These are phyloP conservation scores for Cryptops parisi DNA, from an alignment of 2,888 invertebrate genomes.

Conservation along the genomic window DNA sequence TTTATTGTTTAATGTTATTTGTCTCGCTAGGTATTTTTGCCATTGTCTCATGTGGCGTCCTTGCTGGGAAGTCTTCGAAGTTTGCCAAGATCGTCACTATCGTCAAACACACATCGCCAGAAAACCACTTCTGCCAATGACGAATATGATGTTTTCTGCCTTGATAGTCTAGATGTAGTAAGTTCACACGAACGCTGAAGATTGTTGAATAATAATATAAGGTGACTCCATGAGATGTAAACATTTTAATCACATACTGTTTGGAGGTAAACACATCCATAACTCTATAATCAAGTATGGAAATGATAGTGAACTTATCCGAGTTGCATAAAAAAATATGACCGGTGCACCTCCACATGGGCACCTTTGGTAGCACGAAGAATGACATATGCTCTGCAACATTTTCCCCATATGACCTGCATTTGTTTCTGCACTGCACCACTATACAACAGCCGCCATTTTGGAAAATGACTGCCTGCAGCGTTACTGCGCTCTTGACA, in stretches of 20 bases:
- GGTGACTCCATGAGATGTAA: too few relatives aligned
- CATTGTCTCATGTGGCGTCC: conserved; percentile 8
- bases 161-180: conserved; percentile 7
- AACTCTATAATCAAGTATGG: background rate
- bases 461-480: background rate
- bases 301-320: background rate
- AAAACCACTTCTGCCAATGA: conserved; percentile 1
- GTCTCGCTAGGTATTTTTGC: conserved; percentile 1
- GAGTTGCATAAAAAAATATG: too few relatives aligned
- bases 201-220: too few relatives aligned
- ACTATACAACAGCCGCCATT: too few relatives aligned
- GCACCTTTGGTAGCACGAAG: too few relatives aligned
- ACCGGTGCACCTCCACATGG: too few relatives aligned
- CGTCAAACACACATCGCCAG: conserved; percentile 1
- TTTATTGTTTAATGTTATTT: background rate
- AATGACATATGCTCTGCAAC: too few relatives aligned
- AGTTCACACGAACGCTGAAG: background rate
- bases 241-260: too few relatives aligned
- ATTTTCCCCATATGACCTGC: too few relatives aligned
- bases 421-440: too few relatives aligned
- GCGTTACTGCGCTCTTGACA: background rate
- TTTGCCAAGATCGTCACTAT: background rate
- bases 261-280: background rate
- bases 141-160: background rate
- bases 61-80: conserved; percentile 1